A percentile compares a stretch with the other conserved stretches of the same genome.
Evolutionary conservation across 2,888 invertebrate species (phyloP).

Genomic region (Thereva nobilitata): DNA sequence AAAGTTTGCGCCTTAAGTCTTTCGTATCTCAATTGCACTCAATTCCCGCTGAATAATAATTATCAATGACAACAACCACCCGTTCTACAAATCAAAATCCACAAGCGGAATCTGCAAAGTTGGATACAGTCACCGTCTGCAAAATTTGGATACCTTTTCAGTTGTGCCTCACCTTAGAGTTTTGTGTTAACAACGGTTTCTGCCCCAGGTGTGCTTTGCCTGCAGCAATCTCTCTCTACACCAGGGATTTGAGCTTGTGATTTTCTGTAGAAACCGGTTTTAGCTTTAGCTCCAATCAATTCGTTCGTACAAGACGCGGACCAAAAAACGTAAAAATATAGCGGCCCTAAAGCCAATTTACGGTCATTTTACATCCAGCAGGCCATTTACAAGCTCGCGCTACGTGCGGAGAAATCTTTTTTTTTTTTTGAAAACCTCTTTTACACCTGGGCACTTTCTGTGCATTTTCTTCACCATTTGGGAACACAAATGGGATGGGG

Average conservation of each 20-base stretch:
- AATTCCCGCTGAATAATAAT: not conserved
- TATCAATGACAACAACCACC: conserved; percentile 9
- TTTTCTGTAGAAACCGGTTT: conserved; percentile 10
- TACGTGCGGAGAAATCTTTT: conserved; percentile 8
- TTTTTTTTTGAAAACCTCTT: conserved; percentile 16
- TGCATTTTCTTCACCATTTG: not conserved
- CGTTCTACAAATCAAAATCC: not conserved
- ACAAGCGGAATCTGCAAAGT: too few species aligned
- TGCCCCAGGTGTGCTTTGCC: conserved; percentile 7
- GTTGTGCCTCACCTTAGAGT: too few species aligned
- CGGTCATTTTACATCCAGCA: not conserved
- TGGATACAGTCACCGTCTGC: too few species aligned
- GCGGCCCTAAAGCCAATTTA: not conserved
- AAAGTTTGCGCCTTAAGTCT: conserved; percentile 6
- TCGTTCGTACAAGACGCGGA: not conserved
- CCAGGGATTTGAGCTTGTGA: not conserved
- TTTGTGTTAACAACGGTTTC: not conserved
- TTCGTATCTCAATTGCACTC: not conserved
- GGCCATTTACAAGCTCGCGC: not conserved
- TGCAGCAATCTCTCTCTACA: not conserved
- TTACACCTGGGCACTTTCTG: conserved; percentile 6
- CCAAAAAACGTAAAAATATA: not conserved
- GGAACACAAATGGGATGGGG: not conserved
- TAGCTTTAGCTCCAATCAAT: not conserved
- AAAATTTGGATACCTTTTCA: too few species aligned